Evolutionary conservation across 2,113 vertebrate species (phyloP).

Genomic region (Nipponia nippon): DNA sequence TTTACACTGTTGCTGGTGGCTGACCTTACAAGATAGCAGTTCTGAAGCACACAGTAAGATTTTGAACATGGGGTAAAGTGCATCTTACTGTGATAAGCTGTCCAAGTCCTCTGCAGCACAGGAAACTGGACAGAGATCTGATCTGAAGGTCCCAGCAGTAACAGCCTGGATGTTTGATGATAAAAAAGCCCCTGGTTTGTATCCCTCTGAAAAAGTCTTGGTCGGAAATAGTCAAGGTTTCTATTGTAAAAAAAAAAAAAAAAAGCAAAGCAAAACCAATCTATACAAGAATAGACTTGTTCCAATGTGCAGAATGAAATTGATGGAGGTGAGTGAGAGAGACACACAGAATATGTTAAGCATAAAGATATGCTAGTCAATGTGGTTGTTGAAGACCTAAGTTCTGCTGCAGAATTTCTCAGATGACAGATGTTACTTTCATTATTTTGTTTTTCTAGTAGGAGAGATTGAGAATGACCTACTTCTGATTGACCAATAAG

Average conservation of each 20-base stretch:
- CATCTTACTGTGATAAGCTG: background rate
- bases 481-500: background rate
- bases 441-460: background rate
- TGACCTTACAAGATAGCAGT: background rate
- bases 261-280: rapidly evolving
- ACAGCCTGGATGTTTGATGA: background rate
- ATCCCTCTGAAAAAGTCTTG: background rate
- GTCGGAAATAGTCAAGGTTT: background rate
- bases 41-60: background rate
- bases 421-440: background rate
- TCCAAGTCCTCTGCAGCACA: background rate
- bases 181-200: background rate
- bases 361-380: background rate
- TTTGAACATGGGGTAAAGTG: background rate
- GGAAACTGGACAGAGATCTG: background rate
- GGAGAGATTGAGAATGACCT: background rate
- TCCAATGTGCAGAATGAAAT: background rate
- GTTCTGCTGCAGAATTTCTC: background rate
- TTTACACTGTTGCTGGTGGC: background rate
- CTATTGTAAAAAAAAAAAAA: background rate
- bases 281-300: background rate
- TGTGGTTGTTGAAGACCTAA: background rate
- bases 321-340: background rate
- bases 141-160: background rate
- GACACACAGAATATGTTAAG: background rate